Conservation (phyloP, 2,888 invertebrate genomes). For the Monochamus alternatus region DNA sequence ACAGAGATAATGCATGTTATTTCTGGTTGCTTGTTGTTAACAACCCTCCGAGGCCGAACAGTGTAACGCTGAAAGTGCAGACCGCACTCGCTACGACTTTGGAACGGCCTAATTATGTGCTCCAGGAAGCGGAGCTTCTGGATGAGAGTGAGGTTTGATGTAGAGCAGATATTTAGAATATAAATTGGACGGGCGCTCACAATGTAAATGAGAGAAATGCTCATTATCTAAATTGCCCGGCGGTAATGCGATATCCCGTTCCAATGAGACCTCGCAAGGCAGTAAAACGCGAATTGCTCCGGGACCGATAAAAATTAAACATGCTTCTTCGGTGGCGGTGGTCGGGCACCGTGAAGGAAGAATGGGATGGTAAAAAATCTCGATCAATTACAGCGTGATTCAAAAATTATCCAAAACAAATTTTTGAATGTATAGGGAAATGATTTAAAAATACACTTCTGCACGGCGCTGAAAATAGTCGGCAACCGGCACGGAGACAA, state of each 20-base stretch:
- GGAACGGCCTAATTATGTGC: conserved; percentile 45
- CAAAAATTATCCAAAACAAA: too few species aligned
- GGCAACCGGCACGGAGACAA: too few species aligned
- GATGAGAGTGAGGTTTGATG: conserved; percentile 46
- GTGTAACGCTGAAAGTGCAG: background rate
- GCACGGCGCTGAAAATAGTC: too few species aligned
- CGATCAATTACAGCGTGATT: too few species aligned
- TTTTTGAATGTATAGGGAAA: too few species aligned
- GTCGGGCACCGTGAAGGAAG: background rate
- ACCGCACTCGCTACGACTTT: conserved; percentile 24
- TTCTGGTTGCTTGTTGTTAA: too few species aligned
- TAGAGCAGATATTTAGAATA: conserved; percentile 47
- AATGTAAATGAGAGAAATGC: conserved; percentile 66
- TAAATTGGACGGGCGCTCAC: conserved; percentile 54
- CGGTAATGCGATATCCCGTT: conserved; percentile 61
- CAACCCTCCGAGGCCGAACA: too few species aligned
- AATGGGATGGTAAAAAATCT: too few species aligned
- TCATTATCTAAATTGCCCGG: conserved; percentile 66
- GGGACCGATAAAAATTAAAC: conserved; percentile 59
- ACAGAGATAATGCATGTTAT: too few species aligned
- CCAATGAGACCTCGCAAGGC: conserved; percentile 54
- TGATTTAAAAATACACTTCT: too few species aligned
- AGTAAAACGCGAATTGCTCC: conserved; percentile 54
- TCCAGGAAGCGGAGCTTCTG: conserved; percentile 43
- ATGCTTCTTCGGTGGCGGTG: conserved; percentile 45